Evolutionary conservation across 2,888 invertebrate genomes (phyloP).

Genomic region (Timandra comae): DNA sequence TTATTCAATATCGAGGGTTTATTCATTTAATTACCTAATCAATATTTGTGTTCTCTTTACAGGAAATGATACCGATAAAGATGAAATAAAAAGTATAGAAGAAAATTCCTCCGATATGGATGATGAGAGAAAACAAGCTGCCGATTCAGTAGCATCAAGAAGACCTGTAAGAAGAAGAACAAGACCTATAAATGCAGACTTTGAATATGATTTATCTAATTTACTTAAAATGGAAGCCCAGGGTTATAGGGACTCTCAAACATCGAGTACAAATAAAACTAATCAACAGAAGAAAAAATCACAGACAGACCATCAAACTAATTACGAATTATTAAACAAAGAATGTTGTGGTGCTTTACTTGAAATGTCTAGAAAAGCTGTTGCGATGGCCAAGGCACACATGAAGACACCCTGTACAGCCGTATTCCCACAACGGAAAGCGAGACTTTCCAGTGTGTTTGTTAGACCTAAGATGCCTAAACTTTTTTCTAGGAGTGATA

Average conservation of each 20-base stretch:
- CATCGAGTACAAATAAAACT: conserved; percentile 33
- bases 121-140: conserved; percentile 39
- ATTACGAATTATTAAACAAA: conserved; percentile 48
- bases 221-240: conserved; percentile 72
- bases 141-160: conserved; percentile 45
- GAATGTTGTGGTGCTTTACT: conserved; percentile 57
- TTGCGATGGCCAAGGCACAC: conserved; percentile 47
- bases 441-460: conserved; percentile 44
- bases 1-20: too few species aligned
- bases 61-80: conserved; percentile 35
- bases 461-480: conserved; percentile 59
- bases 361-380: conserved; percentile 51
- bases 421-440: conserved; percentile 31
- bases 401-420: conserved; percentile 43
- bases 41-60: conserved; percentile 32
- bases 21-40: too few species aligned
- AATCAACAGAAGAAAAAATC: conserved; percentile 47
- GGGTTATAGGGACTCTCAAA: conserved; percentile 60
- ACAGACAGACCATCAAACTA: conserved; percentile 34
- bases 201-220: conserved; percentile 82
- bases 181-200: conserved; percentile 81
- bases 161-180: conserved; percentile 81
- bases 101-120: conserved; percentile 70
- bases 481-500: conserved; percentile 40
- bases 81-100: conserved; percentile 55